Evolutionary conservation across 1,140 invertebrate genomes (phyloP).

Genomic region (Maniola jurtina): DNA sequence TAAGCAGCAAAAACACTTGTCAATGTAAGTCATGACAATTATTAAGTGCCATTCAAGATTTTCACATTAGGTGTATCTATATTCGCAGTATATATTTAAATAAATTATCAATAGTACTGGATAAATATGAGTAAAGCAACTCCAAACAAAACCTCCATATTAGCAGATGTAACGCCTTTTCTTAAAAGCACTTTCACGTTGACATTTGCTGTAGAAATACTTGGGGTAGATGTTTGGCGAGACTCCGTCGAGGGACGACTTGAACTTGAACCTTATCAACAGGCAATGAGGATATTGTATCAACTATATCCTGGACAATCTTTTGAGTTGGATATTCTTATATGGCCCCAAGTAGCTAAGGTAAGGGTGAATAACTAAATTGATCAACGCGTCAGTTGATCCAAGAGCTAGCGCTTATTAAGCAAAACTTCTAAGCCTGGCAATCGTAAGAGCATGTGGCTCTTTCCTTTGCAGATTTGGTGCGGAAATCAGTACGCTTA

Average conservation of each 20-base stretch:
- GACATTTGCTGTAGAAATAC: constrained; percentile 59
- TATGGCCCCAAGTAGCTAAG: constrained; percentile 64
- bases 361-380: constrained; percentile 31
- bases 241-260: constrained; percentile 59
- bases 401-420: no score
- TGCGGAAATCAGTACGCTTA: constrained; percentile 51
- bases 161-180: constrained; percentile 21
- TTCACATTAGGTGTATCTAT: no score
- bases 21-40: no score
- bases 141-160: constrained; percentile 26
- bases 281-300: constrained; percentile 60
- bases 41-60: no score
- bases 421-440: no score
- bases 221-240: constrained; percentile 54
- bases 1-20: no score
- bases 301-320: constrained; percentile 52
- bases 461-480: constrained; percentile 46
- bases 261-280: constrained; percentile 48
- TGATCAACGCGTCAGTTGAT: no score
- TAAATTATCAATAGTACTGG: neutral
- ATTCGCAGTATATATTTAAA: neutral
- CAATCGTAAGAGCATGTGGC: neutral
- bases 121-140: constrained; percentile 33
- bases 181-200: constrained; percentile 55
- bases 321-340: constrained; percentile 59